Percentiles rank a stretch among this genome's conserved stretches.
phyloP scores from a whole-genome alignment of 2,888 invertebrate genomes.

The Brachylomia viminalis region DNA sequence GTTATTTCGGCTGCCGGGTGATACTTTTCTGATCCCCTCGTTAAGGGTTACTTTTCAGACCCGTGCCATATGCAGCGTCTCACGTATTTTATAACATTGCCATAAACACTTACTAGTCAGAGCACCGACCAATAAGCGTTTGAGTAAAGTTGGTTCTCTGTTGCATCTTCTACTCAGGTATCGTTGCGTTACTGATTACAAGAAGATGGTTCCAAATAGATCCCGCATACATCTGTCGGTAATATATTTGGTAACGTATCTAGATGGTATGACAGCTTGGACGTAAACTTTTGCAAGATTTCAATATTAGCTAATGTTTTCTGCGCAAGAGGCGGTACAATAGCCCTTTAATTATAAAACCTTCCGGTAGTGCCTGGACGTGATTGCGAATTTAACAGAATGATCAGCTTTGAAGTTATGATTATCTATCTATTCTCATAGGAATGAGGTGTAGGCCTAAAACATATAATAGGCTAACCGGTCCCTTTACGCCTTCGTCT shows the following conservation, averaged over 20 bases:
- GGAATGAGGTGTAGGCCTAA: neutral
- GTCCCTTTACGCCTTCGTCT: too few species aligned
- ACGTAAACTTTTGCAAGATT: slow-evolving; percentile 23
- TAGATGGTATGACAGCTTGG: slow-evolving; percentile 15
- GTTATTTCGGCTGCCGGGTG: too few species aligned
- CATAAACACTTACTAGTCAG: neutral
- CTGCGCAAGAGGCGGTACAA: slow-evolving; percentile 15
- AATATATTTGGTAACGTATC: slow-evolving; percentile 42
- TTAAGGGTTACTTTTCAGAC: neutral
- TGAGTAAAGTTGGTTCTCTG: slow-evolving; percentile 12
- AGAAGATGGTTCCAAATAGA: slow-evolving; percentile 28
- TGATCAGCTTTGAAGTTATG: neutral
- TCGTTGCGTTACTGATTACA: slow-evolving; percentile 32
- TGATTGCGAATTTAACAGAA: slow-evolving; percentile 14
- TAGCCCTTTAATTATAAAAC: slow-evolving; percentile 21
- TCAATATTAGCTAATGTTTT: slow-evolving; percentile 13
- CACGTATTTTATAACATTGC: neutral
- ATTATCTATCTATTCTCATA: neutral
- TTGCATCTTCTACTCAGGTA: slow-evolving; percentile 18
- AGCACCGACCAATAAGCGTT: neutral
- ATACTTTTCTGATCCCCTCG: neutral
- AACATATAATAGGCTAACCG: neutral
- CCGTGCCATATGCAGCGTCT: neutral
- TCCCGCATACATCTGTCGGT: slow-evolving; percentile 17
- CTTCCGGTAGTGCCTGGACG: slow-evolving; percentile 9